Conservation (phyloP, 35 echinoderm and acorn worm species). For the Eucidaris tribuloides region DNA sequence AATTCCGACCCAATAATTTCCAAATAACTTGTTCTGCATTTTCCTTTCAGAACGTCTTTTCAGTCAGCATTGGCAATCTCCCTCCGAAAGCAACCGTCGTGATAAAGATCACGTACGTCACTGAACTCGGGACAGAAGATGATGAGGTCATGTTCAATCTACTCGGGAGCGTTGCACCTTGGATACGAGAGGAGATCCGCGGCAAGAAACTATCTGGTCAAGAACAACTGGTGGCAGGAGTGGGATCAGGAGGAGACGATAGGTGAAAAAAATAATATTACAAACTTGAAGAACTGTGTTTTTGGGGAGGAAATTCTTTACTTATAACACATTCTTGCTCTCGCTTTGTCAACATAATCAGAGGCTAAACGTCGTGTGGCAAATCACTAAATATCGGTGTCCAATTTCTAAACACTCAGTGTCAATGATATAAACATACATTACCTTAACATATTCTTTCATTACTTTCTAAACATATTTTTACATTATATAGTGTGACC, state of each 20-base stretch:
- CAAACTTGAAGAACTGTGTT: no score
- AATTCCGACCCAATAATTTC: no score
- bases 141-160: conserved; percentile 70
- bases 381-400: no score
- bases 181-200: conserved; percentile 67
- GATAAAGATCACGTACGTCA: conserved; percentile 93
- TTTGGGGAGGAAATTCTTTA: no score
- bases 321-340: no score
- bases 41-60: conserved; percentile 78
- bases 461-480: no score
- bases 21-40: neutral
- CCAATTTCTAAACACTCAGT: no score
- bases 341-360: no score
- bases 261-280: neutral
- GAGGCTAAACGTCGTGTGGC: no score
- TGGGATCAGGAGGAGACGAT: neutral
- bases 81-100: conserved; percentile 71
- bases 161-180: conserved; percentile 84
- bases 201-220: conserved; percentile 31
- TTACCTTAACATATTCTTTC: no score
- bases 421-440: no score
- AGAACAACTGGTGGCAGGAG: conserved; percentile 17
- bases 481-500: no score
- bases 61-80: conserved; percentile 93
- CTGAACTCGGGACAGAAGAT: conserved; percentile 71